Percentiles rank a stretch among this genome's conserved stretches.
phyloP scores from a whole-genome alignment of 2,113 vertebrate species.

The Calonectris borealis region DNA sequence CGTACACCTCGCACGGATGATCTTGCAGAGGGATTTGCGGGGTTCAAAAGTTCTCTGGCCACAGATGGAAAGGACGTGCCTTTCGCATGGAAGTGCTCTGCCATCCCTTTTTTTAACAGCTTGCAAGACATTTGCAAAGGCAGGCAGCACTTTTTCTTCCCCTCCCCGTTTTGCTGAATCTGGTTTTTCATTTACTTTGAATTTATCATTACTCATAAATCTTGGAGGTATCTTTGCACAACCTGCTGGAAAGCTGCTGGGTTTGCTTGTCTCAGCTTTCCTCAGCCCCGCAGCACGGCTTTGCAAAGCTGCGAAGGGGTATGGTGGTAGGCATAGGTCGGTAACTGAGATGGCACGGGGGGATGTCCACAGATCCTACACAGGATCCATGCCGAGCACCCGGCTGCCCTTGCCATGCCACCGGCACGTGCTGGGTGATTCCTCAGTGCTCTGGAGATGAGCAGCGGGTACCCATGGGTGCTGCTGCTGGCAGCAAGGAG shows the following conservation, averaged over 20 bases:
- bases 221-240: neutral
- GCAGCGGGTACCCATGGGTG: neutral
- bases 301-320: neutral
- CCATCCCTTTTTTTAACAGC: neutral
- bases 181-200: neutral
- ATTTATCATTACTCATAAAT: neutral
- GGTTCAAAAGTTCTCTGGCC: slow-evolving; percentile 36
- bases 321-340: neutral
- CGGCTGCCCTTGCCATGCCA: neutral
- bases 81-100: neutral
- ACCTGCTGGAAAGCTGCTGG: neutral
- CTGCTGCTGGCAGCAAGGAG: neutral
- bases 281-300: neutral
- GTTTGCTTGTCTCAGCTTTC: slow-evolving; percentile 39
- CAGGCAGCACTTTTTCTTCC: neutral
- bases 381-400: neutral
- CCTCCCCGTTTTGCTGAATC: neutral
- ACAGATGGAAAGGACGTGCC: neutral
- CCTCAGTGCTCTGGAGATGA: neutral
- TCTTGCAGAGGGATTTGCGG: slow-evolving; percentile 24
- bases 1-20: neutral
- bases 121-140: slow-evolving; percentile 3
- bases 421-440: rapidly evolving
- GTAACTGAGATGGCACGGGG: neutral
- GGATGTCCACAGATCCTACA: neutral